Evolutionary conservation across 2,888 invertebrate species (phyloP).

Genomic region (Prenolepis imparis): DNA sequence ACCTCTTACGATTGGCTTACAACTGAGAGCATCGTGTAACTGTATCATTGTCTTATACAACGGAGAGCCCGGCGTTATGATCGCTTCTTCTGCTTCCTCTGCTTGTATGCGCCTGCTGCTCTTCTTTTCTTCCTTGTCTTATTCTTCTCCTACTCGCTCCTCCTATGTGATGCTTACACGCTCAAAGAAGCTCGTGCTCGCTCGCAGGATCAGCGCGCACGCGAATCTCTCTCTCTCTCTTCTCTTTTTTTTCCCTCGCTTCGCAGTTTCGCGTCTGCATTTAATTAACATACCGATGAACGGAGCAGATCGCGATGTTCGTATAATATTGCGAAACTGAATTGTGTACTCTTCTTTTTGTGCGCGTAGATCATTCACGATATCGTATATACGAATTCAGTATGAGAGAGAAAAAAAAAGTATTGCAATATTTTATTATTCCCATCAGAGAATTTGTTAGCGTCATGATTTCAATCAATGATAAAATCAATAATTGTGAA

Average conservation of each 20-base stretch:
- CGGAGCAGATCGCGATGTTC: conserved; percentile 24
- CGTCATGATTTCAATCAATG: background rate
- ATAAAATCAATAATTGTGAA: background rate
- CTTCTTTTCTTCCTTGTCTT: conserved; percentile 44
- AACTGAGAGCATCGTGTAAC: conserved; percentile 80
- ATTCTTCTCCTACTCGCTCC: conserved; percentile 26
- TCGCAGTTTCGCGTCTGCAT: conserved; percentile 38
- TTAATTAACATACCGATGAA: conserved; percentile 51
- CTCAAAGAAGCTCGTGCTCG: conserved; percentile 54
- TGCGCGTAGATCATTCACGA: conserved; percentile 6
- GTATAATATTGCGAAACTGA: conserved; percentile 28
- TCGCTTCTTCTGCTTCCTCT: conserved; percentile 52
- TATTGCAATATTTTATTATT: background rate
- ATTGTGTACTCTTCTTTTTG: conserved; percentile 12
- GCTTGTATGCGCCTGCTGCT: conserved; percentile 22
- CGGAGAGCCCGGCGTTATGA: conserved; percentile 68
- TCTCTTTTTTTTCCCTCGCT: conserved; percentile 3
- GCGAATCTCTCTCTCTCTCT: conserved; percentile 36
- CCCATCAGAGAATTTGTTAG: background rate
- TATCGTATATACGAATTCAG: background rate
- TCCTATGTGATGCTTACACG: conserved; percentile 50
- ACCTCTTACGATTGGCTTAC: conserved; percentile 75
- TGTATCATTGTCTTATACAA: conserved; percentile 82
- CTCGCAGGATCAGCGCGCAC: conserved; percentile 37
- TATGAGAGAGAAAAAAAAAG: background rate